Evolutionary conservation across 2,888 invertebrate genomes (phyloP), one percentile per base, ranked within the genome.

Genomic region (Belgica antarctica): DNA sequence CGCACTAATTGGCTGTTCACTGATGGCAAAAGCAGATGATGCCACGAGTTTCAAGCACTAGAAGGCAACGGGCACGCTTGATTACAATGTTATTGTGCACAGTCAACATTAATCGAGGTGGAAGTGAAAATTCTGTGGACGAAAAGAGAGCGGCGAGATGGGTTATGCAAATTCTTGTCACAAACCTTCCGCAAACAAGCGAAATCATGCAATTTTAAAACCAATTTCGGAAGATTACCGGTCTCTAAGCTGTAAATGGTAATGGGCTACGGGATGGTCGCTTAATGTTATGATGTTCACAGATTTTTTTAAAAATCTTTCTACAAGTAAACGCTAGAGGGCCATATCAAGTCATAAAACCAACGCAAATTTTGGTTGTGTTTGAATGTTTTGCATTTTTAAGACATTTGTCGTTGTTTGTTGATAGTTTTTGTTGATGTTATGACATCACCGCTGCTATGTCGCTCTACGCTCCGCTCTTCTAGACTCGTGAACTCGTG

Each of bases 291-390:
- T n/a, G n/a, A n/a, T n/a, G n/a, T n/a, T n/a, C n/a, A n/a, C n/a
- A n/a, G n/a, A n/a, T 25, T 59, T 59, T 15, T 52, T 52, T 15
- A 41, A 41, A 52, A 27, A n/a, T n/a, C 59, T 59, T 59, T 12
- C 8, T 27, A n/a, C n/a, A n/a, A n/a, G n/a, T n/a, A n/a, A n/a
- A n/a, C 59, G 25, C n/a, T 27, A n/a, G 59, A 59, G 27, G 59
- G 59, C 59, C 24, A 19, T n/a, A n/a, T 25, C 59, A 10, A 59
- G 59, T 27, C 7, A 12, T 59, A 15, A 59, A 19, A 59, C 59
- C 59, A 59, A 59, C 59, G 59, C 59, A 19, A 59, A 7, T 17
- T 52, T 52, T 52, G 41, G 3, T 52, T n/a, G 52, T 52, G 52
- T n/a, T 52, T 52, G 19, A 31, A 31, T 31, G 34, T 31, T 31